Base-by-base conservation (phyloP, 1,140 invertebrate species). In the Thaumatotibia leucotreta region DNA sequence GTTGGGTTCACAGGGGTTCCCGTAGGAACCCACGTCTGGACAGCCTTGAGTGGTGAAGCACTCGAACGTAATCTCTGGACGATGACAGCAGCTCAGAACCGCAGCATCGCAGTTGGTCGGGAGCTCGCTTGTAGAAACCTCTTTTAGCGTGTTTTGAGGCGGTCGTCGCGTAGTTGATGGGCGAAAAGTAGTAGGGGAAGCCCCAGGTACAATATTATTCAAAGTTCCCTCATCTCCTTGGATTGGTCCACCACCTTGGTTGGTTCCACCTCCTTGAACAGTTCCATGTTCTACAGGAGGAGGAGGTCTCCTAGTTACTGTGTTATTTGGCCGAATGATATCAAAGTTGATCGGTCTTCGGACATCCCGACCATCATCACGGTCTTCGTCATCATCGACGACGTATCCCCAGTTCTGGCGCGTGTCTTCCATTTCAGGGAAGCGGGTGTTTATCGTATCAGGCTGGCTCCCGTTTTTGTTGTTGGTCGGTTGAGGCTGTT, bases 21-120 rank as follows among this genome's bases (percentile, higher is more conserved):
- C 76, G 68, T 92, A 93, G 92, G 94, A 94, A 72, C 93, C 93
- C 11, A 93, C 88, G 2, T 93, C 93, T 0, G 92, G 91, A 79
- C 95, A 96, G 3, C 93, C 93, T 65, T 93, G 85, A 0, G 91
- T 79, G 74, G 94, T 93, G 79, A 96, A 96, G 77, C 95, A 96
- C 4, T 84, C 85, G 66, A 92, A 92, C 11, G 76, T 76, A 23
- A 79, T 74, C 20, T 62, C 76, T 2, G 70, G 84, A 6, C 79
- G 76, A 23, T 92, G 89, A 70, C 95, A 96, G 75, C 95, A 96
- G 22, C 93, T 92, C 9, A 95, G 84, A 4, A 95, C 92, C 0
- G 95, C 94, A 92, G 93, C 94, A 23, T 95, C 92, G 76, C 95
- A 96, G 29, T 84, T 77, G 66, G 83, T 82, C 5, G 93, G 93